These are phyloP conservation scores for Meloidogyne hapla DNA, from an alignment of 1,140 invertebrate genomes.

Conservation along the genomic window DNA sequence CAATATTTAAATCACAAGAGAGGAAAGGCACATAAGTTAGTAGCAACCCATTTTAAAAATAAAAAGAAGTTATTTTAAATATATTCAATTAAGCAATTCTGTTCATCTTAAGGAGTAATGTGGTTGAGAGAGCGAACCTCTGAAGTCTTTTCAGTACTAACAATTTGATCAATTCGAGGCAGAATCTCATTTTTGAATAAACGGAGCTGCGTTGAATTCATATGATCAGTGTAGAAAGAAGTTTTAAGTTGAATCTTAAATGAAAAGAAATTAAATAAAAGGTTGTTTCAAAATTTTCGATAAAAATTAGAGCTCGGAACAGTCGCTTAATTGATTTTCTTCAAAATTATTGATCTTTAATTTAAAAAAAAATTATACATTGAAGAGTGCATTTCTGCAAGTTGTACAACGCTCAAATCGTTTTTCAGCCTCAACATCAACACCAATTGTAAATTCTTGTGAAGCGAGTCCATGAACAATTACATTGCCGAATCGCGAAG, in stretches of 20 bases:
- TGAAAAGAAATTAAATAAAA: too few species aligned
- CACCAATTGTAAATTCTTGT: constrained; percentile 28
- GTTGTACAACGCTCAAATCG: constrained; percentile 34
- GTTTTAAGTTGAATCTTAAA: background rate
- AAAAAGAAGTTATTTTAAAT: background rate
- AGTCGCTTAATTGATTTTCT: too few species aligned
- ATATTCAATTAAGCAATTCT: background rate
- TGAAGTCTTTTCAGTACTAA: background rate
- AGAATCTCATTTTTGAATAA: background rate
- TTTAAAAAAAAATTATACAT: background rate
- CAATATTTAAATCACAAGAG: background rate
- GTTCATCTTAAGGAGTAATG: background rate
- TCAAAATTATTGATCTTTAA: too few species aligned
- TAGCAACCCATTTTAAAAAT: background rate
- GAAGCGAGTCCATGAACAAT: constrained; percentile 31
- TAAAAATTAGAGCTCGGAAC: too few species aligned
- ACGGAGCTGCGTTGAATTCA: background rate
- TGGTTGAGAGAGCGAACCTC: background rate
- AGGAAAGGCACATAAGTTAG: constrained; percentile 13
- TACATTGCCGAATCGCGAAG: constrained; percentile 16
- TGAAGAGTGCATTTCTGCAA: constrained; percentile 30
- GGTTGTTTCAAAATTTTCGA: too few species aligned
- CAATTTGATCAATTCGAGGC: background rate
- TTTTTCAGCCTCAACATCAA: constrained; percentile 37
- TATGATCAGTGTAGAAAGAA: background rate